Evolutionary conservation across 2,888 invertebrate genomes (phyloP).

Genomic region (Sipha maydis): DNA sequence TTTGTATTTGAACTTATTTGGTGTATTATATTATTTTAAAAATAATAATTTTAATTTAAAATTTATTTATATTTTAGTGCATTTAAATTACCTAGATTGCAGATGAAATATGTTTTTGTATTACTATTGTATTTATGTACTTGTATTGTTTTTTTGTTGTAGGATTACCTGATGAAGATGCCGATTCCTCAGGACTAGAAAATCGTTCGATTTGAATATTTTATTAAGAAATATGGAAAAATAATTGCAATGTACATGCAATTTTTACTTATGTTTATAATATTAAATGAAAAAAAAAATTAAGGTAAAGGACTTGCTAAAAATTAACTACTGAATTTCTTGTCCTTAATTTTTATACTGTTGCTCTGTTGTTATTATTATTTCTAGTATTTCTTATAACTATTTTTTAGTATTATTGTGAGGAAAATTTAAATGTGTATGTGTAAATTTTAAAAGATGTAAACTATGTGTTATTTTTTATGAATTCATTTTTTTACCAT

Average conservation of each 20-base stretch:
- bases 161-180: constrained; percentile 38
- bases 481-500: constrained; percentile 24
- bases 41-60: too few relatives aligned
- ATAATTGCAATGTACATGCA: neutral
- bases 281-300: neutral
- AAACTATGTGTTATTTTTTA: constrained; percentile 40
- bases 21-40: too few relatives aligned
- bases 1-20: too few relatives aligned
- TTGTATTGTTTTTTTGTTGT: neutral
- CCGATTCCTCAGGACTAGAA: constrained; percentile 17
- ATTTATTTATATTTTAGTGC: too few relatives aligned
- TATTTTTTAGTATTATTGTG: constrained; percentile 39
- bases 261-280: constrained; percentile 29
- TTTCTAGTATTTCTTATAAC: constrained; percentile 41
- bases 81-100: neutral
- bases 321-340: neutral
- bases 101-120: neutral
- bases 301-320: constrained; percentile 40
- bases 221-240: constrained; percentile 10
- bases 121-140: neutral
- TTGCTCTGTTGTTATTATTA: constrained; percentile 41
- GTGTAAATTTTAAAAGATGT: constrained; percentile 38
- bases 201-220: neutral
- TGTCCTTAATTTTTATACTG: constrained; percentile 38
- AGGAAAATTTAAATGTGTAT: neutral